Percentiles rank a stretch among this genome's conserved stretches.
Conservation (phyloP, 2,797 vertebrate species). For the Rousettus madagascariensis region DNA sequence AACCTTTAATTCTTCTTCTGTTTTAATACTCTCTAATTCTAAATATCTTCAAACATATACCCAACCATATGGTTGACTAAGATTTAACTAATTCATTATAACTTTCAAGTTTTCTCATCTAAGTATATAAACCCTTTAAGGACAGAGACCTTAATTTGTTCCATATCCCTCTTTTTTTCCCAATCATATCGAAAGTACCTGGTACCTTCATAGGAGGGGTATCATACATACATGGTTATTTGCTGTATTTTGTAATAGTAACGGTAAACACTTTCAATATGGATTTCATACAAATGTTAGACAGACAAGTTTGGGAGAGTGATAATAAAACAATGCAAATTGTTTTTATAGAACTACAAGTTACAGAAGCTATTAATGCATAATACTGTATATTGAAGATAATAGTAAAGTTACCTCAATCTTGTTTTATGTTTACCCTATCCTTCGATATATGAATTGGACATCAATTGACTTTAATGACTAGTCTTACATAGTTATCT, state of each 20-base stretch:
- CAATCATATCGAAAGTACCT: background rate
- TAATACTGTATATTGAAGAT: background rate
- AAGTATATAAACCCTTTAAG: background rate
- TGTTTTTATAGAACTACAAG: conserved; percentile 21
- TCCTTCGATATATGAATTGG: background rate
- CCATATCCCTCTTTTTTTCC: background rate
- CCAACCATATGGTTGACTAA: background rate
- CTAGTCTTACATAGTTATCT: background rate
- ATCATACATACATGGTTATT: background rate
- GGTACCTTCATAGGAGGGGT: background rate
- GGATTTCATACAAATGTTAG: conserved; percentile 20
- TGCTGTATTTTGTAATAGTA: conserved; percentile 25
- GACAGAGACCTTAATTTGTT: background rate
- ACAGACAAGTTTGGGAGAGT: background rate
- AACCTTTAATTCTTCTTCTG: background rate
- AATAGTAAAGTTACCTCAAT: background rate
- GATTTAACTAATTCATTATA: conserved; percentile 25
- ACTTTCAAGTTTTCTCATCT: conserved; percentile 26
- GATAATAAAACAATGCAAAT: background rate
- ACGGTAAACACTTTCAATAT: background rate
- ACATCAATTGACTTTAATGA: conserved; percentile 28
- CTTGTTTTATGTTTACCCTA: conserved; percentile 12
- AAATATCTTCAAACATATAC: background rate
- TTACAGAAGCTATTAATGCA: background rate
- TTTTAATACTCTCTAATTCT: background rate